Conservation (phyloP, 2,797 vertebrate species). For the Euthynnus affinis region DNA sequence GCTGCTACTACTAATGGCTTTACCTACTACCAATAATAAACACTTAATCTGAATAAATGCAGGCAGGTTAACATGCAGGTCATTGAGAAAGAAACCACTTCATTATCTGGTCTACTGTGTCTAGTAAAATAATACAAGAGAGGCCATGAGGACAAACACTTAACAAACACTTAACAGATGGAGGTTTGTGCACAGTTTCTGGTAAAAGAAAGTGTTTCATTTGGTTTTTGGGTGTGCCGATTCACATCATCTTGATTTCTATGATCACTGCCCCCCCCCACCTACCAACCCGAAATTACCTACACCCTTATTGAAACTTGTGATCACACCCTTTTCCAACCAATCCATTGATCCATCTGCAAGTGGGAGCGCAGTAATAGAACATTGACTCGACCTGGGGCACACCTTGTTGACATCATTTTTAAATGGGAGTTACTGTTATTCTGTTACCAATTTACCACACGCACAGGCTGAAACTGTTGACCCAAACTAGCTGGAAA, state of each 20-base stretch:
- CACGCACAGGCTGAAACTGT: not conserved
- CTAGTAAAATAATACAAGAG: not conserved
- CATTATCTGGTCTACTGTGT: not conserved
- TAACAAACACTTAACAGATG: not conserved
- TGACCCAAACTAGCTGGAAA: not conserved
- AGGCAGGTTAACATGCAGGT: not conserved
- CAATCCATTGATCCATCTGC: not conserved
- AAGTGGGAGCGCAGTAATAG: not conserved
- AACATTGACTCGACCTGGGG: constrained; percentile 33
- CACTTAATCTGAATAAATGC: not conserved
- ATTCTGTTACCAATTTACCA: constrained; percentile 29
- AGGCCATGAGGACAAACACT: not conserved
- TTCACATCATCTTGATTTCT: constrained; percentile 17
- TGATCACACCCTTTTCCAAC: not conserved
- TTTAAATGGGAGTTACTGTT: constrained; percentile 23
- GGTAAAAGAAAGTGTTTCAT: not conserved
- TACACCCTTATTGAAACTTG: constrained; percentile 25
- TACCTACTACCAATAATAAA: not conserved
- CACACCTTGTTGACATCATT: not conserved
- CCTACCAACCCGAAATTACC: not conserved
- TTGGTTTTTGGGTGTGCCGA: constrained; percentile 9
- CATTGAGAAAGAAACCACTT: too few relatives aligned
- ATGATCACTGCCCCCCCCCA: not conserved
- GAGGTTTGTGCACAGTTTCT: constrained; percentile 15
- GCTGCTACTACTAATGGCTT: not conserved